These are phyloP conservation scores for Gymnopithys bicolor DNA, from an alignment of 2,797 vertebrate species.

Conservation along the genomic window DNA sequence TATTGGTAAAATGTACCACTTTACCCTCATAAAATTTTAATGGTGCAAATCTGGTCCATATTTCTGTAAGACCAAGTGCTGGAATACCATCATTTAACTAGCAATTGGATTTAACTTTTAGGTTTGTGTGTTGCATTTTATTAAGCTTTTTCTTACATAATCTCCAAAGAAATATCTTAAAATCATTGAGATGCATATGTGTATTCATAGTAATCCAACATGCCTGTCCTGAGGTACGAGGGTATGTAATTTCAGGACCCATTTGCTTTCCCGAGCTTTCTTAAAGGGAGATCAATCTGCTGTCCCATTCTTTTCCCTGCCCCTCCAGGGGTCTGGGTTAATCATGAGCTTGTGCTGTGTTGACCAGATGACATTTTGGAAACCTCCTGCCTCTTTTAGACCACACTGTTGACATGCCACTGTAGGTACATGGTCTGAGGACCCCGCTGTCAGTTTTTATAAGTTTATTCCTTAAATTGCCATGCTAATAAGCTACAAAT, in stretches of 20 bases:
- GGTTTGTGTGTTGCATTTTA: background rate
- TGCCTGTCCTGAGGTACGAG: background rate
- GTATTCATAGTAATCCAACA: rapidly evolving
- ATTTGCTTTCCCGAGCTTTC: background rate
- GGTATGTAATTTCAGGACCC: background rate
- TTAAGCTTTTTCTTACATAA: background rate
- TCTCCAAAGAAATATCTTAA: background rate
- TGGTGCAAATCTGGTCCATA: background rate
- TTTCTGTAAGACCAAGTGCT: background rate
- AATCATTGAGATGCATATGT: background rate
- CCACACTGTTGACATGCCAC: background rate
- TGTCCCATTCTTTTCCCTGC: background rate
- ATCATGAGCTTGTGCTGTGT: background rate
- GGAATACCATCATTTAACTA: background rate
- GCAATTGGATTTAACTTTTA: background rate
- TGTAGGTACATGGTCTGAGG: background rate
- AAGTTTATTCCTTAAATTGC: background rate
- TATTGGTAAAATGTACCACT: background rate
- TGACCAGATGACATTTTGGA: background rate
- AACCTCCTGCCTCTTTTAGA: background rate
- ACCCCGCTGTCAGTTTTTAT: background rate
- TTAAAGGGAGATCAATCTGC: background rate
- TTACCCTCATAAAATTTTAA: background rate
- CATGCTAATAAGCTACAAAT: background rate
- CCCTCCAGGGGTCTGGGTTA: background rate